These are phyloP conservation scores for Atopsyche davidsoni DNA, from an alignment of 1,140 invertebrate genomes.

Conservation along the genomic window DNA sequence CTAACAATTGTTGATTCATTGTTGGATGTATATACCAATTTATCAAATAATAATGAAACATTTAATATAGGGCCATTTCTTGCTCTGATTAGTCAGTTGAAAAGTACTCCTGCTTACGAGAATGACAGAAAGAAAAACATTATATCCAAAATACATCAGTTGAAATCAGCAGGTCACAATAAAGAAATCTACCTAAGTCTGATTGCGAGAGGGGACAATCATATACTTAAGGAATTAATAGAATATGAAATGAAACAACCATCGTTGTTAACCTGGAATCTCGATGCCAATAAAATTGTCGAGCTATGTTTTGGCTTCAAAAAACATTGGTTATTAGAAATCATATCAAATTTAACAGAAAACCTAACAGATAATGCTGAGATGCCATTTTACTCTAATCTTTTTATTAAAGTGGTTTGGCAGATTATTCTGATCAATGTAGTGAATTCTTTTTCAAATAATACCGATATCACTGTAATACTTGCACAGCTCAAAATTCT, in stretches of 20 bases:
- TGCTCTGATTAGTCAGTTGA: conserved; percentile 15
- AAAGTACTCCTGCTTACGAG: conserved; percentile 7
- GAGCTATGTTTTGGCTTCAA: conserved; percentile 44
- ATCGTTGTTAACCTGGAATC: conserved; percentile 11
- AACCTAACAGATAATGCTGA: conserved; percentile 42
- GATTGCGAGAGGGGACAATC: conserved; percentile 9
- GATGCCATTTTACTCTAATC: conserved; percentile 44
- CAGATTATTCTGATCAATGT: conserved; percentile 45
- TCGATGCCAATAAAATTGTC: conserved; percentile 42
- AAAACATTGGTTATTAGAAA: conserved; percentile 45
- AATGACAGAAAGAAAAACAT: conserved; percentile 12
- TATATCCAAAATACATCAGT: conserved; percentile 18
- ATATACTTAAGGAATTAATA: conserved; percentile 12
- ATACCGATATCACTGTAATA: conserved; percentile 39
- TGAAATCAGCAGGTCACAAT: conserved; percentile 14
- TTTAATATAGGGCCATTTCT: conserved; percentile 15
- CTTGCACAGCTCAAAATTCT: conserved; percentile 42
- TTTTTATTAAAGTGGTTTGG: conserved; percentile 44
- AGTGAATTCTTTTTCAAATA: conserved; percentile 40
- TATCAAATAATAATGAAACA: conserved; percentile 13
- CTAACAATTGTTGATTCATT: conserved; percentile 13
- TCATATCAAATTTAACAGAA: conserved; percentile 41
- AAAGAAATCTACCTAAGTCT: conserved; percentile 25
- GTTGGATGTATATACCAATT: conserved; percentile 14
- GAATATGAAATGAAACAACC: conserved; percentile 15